Percentiles rank a stretch among this genome's conserved stretches.
Evolutionary conservation across 2,888 invertebrate species (phyloP).

Genomic region (Empis stercorea): DNA sequence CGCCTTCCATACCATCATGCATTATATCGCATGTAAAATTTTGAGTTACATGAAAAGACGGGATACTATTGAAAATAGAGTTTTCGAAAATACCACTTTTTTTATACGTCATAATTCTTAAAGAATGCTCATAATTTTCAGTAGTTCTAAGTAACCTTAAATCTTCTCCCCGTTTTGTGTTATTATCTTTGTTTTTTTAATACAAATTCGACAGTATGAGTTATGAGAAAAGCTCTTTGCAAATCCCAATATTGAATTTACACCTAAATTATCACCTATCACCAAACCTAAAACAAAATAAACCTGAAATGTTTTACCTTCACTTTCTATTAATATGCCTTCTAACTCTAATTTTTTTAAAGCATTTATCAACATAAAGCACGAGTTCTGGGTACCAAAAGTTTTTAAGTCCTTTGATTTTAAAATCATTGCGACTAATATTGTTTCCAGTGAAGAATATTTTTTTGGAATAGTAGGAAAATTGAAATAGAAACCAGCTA

Average conservation of each 20-base stretch:
- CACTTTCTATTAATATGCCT: conserved; percentile 1
- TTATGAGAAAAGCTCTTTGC: not conserved
- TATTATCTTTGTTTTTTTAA: not conserved
- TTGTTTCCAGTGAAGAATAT: conserved; percentile 3
- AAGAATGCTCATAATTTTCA: not conserved
- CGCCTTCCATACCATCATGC: conserved; percentile 10
- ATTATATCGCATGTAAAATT: conserved; percentile 7
- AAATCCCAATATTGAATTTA: conserved; percentile 5
- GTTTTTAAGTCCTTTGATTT: conserved; percentile 4
- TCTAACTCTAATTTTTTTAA: conserved; percentile 7
- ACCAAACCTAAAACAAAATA: conserved; percentile 5
- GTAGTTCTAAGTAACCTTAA: not conserved
- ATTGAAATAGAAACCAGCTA: conserved; percentile 5
- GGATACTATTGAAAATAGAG: conserved; percentile 5
- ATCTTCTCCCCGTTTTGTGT: not conserved
- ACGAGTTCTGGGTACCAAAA: not conserved
- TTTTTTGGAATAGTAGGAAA: conserved; percentile 2
- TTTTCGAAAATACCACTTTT: conserved; percentile 3
- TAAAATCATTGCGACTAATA: conserved; percentile 2
- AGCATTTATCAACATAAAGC: not conserved
- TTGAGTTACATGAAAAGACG: conserved; percentile 5
- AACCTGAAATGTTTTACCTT: not conserved
- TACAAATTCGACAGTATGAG: conserved; percentile 2
- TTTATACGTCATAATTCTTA: not conserved
- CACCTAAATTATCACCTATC: conserved; percentile 4